Percentiles rank a stretch among this genome's conserved stretches.
phyloP scores from a whole-genome alignment of 2,797 vertebrate genomes.

The Brachymystax lenok region DNA sequence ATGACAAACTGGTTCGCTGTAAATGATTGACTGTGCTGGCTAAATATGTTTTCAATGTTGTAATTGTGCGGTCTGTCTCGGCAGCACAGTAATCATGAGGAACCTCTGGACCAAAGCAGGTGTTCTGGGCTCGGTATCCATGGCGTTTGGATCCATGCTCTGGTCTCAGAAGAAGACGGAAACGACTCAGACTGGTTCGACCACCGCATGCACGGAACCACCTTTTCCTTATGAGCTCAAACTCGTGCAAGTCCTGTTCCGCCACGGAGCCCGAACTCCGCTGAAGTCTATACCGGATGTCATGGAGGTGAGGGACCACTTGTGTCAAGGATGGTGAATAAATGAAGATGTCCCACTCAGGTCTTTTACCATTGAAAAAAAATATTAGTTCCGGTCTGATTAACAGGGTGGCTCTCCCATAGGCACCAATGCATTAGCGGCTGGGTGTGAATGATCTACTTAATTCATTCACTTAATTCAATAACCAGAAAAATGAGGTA shows the following conservation, averaged over 20 bases:
- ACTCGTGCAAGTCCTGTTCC: slow-evolving; percentile 88
- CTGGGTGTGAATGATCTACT: too few relatives aligned
- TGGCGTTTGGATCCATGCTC: slow-evolving; percentile 69
- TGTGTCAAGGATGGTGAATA: too few relatives aligned
- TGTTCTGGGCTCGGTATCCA: slow-evolving; percentile 67
- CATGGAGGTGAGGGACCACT: slow-evolving; percentile 76
- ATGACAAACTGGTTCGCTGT: too few relatives aligned
- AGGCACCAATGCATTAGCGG: too few relatives aligned
- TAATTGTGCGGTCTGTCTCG: slow-evolving; percentile 10
- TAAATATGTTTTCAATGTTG: background rate
- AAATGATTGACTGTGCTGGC: too few relatives aligned
- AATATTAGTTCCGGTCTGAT: too few relatives aligned
- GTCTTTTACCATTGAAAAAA: too few relatives aligned
- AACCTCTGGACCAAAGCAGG: slow-evolving; percentile 67
- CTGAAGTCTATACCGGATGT: slow-evolving; percentile 83
- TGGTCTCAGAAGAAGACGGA: slow-evolving; percentile 72
- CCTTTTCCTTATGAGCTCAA: slow-evolving; percentile 76
- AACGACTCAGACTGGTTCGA: slow-evolving; percentile 5
- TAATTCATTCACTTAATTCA: too few relatives aligned
- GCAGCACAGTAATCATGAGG: slow-evolving; percentile 38
- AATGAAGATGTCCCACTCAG: too few relatives aligned
- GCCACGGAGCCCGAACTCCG: slow-evolving; percentile 91
- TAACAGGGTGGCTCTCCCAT: too few relatives aligned
- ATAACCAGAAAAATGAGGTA: too few relatives aligned
- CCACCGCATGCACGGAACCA: background rate